These are phyloP conservation scores for Lepidothrix coronata DNA, from an alignment of 2,113 vertebrate genomes.

Conservation along the genomic window DNA sequence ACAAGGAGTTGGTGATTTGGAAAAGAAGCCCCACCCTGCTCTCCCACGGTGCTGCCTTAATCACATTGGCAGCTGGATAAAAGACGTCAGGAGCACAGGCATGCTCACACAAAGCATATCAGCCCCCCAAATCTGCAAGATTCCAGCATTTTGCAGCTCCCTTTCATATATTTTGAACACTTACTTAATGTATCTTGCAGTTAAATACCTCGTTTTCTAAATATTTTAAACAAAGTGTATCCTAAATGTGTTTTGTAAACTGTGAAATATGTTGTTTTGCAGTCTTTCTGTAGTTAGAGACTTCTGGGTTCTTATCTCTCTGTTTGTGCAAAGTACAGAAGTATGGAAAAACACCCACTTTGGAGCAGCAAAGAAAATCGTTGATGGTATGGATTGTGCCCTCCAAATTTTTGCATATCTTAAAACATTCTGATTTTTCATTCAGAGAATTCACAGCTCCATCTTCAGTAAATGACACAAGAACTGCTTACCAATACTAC, in stretches of 20 bases:
- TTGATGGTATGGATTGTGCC: not conserved
- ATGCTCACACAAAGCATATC: not conserved
- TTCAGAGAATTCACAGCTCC: slow-evolving; percentile 14
- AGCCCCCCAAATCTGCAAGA: not conserved
- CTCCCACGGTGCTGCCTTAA: not conserved
- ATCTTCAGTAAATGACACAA: not conserved
- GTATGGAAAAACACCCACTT: not conserved
- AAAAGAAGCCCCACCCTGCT: not conserved
- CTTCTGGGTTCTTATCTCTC: not conserved
- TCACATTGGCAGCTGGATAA: slow-evolving; percentile 15
- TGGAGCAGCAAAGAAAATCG: not conserved
- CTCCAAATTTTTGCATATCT: not conserved
- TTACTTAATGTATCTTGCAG: not conserved
- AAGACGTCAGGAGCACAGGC: not conserved
- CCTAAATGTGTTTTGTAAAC: not conserved
- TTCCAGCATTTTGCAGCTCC: slow-evolving; percentile 3
- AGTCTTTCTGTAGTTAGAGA: not conserved
- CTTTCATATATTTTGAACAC: not conserved
- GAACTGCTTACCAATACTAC: slow-evolving; percentile 30
- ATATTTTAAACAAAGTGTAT: not conserved
- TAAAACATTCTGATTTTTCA: not conserved
- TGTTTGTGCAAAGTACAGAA: not conserved
- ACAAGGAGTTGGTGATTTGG: not conserved
- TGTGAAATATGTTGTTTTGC: not conserved
- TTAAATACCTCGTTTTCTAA: slow-evolving; percentile 14